These are phyloP conservation scores for Mormyrus hasselquistii DNA, from an alignment of 2,797 vertebrate genomes.

Conservation along the genomic window DNA sequence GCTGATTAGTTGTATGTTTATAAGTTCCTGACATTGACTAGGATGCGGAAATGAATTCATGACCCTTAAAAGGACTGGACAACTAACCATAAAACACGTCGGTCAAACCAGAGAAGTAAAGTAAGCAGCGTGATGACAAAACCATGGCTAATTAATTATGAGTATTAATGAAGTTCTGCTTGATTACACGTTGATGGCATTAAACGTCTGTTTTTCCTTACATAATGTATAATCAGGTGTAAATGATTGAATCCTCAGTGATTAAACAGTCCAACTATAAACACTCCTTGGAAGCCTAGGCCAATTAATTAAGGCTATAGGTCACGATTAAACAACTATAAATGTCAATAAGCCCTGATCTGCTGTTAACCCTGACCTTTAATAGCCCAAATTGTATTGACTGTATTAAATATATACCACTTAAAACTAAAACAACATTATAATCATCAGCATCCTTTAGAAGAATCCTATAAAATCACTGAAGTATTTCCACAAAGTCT, in stretches of 20 bases:
- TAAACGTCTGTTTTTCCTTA: constrained; percentile 31
- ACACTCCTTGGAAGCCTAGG: constrained; percentile 30
- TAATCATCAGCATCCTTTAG: not conserved
- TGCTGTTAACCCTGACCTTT: constrained; percentile 35
- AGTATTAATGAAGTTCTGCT: constrained; percentile 32
- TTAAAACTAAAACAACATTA: constrained; percentile 24
- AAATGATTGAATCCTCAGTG: constrained; percentile 34
- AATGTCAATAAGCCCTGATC: constrained; percentile 29
- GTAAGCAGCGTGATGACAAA: constrained; percentile 19
- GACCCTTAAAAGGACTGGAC: constrained; percentile 33
- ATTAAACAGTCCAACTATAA: constrained; percentile 33
- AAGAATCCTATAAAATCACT: constrained; percentile 4
- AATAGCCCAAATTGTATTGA: constrained; percentile 26
- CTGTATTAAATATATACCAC: constrained; percentile 42
- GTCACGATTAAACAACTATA: constrained; percentile 34
- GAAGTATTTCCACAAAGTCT: not conserved
- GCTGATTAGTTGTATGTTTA: constrained; percentile 26
- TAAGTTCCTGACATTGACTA: constrained; percentile 25
- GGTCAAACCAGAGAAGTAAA: constrained; percentile 25
- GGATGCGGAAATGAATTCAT: constrained; percentile 24
- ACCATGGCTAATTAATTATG: constrained; percentile 30
- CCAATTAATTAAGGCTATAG: constrained; percentile 38
- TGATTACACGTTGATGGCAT: constrained; percentile 27
- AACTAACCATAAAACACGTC: constrained; percentile 31
- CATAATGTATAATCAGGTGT: constrained; percentile 29